Base-by-base conservation (phyloP, 1,140 invertebrate species). In the Panagrolaimus sp. region DNA sequence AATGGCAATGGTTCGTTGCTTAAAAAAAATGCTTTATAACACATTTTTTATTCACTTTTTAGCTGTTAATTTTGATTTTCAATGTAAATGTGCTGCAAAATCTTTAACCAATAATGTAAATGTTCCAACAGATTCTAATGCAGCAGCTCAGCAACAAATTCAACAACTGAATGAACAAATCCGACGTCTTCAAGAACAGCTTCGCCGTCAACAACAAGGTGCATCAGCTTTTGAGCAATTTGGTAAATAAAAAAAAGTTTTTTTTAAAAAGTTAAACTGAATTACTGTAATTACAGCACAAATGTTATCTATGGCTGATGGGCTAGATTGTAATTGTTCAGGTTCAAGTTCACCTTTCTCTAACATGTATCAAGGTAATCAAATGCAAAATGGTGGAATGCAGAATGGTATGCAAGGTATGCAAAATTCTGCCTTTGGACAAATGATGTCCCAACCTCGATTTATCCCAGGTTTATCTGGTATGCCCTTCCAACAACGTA, bases 91-190 rank as follows among this genome's bases (percentile, higher is more conserved):
- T 42, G 44, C 70, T 64, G 74, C 74, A 9, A 75, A 75, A 13
- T 43, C 31, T 38, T 7, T 38, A 2, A 4, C 14, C 5, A 25
- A 7, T 16, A 57, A 57, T 57, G 38, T 27, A 1, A 11, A 8
- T 13, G 42, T 51, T 0, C 67, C 63, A 14, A 75, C 66, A 7
- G 74, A 75, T 65, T 27, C 71, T 20, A 76, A 66, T 43, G 45
- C 53, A n/a, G 72, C 75, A 7, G 67, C 75, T n/a, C 74, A 75
- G 48, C 74, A 75, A 45, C 74, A 75, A 65, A 74, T 75, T 44
- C 66, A 72, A 27, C 45, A 78, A 66, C 48, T 75, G 4, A 71
- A 75, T 43, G 74, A 75, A 25, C 74, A 75, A 66, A 63, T 75
- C 11, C 57, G 66, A 38, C 68, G 74, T 51, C 47, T 78, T 11